These are phyloP conservation scores for Apis mellifera DNA, from an alignment of 1,140 invertebrate genomes.

Conservation along the genomic window Amel_HAv3.1 CM009934.2:2636501-2637000, in stretches of 20 bases:
- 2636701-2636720: not conserved
- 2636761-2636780: not conserved
- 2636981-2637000: too few relatives aligned
- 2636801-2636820: not conserved
- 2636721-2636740: not conserved
- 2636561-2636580: too few relatives aligned
- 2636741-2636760: not conserved
- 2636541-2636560: too few relatives aligned
- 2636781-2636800: not conserved
- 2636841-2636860: too few relatives aligned
- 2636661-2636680: not conserved
- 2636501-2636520: not conserved
- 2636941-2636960: too few relatives aligned
- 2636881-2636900: too few relatives aligned
- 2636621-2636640: not conserved
- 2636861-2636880: too few relatives aligned
- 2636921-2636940: too few relatives aligned
- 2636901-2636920: too few relatives aligned
- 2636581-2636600: not conserved
- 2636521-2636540: not conserved
- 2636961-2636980: too few relatives aligned
- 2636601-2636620: not conserved
- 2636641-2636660: not conserved
- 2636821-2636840: too few relatives aligned
- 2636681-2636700: not conserved